A percentile compares a stretch with the other conserved stretches of the same genome.
Evolutionary conservation across 2,113 vertebrate species (phyloP).

Genomic region (Cacatua alba): DNA sequence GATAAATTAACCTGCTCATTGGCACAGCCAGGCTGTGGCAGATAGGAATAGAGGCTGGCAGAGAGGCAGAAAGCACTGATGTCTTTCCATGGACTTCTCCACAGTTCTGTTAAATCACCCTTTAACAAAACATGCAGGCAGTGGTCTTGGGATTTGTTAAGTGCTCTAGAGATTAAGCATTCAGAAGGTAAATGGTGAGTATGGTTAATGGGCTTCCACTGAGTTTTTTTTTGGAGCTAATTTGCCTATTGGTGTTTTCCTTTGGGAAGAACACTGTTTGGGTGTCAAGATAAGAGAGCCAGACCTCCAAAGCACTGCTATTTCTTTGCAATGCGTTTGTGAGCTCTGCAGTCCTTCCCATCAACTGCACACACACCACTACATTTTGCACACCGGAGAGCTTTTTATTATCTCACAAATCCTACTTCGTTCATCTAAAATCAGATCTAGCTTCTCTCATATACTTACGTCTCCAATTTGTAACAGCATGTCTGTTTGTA

Average conservation of each 20-base stretch:
- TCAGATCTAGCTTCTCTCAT: background rate
- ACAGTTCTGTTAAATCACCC: background rate
- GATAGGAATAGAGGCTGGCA: background rate
- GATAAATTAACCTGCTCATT: background rate
- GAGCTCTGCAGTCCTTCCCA: background rate
- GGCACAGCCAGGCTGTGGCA: background rate
- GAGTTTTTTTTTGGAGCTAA: background rate
- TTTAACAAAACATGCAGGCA: background rate
- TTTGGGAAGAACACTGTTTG: background rate
- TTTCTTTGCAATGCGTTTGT: background rate
- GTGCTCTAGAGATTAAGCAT: background rate
- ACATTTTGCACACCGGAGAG: background rate
- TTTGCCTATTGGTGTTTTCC: background rate
- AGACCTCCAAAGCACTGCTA: background rate
- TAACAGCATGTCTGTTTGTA: background rate
- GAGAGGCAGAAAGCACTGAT: background rate
- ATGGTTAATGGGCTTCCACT: background rate
- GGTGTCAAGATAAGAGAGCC: background rate
- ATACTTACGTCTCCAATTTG: background rate
- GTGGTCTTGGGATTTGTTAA: background rate
- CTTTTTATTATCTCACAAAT: background rate
- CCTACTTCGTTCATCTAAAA: background rate
- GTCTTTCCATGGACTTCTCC: background rate
- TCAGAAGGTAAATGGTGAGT: background rate
- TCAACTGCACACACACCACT: fast-evolving